Evolutionary conservation across 2,797 vertebrate genomes (phyloP), one percentile per base, ranked within the genome.

Genomic region (Lagocephalus sceleratus): DNA sequence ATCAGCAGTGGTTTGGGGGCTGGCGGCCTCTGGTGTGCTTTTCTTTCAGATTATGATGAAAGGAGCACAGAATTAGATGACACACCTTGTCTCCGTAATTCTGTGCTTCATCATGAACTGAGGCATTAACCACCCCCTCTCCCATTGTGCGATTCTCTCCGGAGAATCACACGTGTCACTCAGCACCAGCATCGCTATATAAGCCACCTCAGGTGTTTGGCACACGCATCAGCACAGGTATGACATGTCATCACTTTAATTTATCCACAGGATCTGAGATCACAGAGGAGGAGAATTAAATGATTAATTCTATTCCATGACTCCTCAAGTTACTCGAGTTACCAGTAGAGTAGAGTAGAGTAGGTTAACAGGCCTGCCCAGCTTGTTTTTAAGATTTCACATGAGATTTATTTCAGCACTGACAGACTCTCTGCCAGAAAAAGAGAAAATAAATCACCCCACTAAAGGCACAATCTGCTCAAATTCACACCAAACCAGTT

Each of bases 31-130:
- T 76, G 76, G 74, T 79, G 81, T 74, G 80, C 72, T 75, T 74
- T 78, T 81, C 63, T 72, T 81, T 62, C 76, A 81, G 85, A 87
- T 84, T 80, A 79, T 85, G 87, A 89, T 89, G 81, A 89, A 85
- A 88, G 84, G 72, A 84, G 73, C 82, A 77, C 79, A 81, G 81
- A 87, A 88, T 84, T 75, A 88, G 88, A 88, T 90, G 87, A 88
- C 84, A 89, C 86, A 82, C 85, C 81, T 76, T 88, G 87, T 89
- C 85, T 86, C 75, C 76, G 82, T 83, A 87, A 89, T 89, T 88
- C 68, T 60, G 73, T 76, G 81, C 85, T 85, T 88, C 84, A 78
- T 82, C 74, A 69, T 85, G 78, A 88, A 88, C 81, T 84, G 81
- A 88, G 81, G 85, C 83, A 82, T 83, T 83, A 85, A 66, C 58